Conservation (phyloP, 2,113 vertebrate genomes). For the Anhinga rufa region DNA sequence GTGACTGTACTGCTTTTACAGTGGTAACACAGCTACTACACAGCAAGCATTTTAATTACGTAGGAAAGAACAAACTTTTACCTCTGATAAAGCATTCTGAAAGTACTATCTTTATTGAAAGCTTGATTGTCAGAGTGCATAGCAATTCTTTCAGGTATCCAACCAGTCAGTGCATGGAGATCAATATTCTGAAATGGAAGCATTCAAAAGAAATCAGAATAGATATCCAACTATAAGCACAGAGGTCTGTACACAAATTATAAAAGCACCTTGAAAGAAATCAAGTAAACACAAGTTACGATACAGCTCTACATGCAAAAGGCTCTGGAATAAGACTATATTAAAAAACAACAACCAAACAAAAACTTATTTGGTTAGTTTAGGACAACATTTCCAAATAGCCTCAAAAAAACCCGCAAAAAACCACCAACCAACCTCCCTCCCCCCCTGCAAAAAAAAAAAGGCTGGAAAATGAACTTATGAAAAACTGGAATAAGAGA, state of each 20-base stretch:
- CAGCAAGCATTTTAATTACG: not conserved
- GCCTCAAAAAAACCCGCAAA: not conserved
- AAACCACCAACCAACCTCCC: too few relatives aligned
- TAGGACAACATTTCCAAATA: not conserved
- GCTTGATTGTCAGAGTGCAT: slow-evolving; percentile 99
- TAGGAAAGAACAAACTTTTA: slow-evolving; percentile 28
- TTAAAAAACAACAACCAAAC: not conserved
- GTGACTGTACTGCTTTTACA: not conserved
- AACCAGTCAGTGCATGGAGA: slow-evolving; percentile 95
- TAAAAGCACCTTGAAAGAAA: not conserved
- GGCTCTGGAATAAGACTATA: not conserved
- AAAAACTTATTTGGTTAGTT: not conserved
- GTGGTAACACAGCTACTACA: not conserved
- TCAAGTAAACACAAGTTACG: not conserved
- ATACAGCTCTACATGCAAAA: not conserved
- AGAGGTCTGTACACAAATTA: not conserved
- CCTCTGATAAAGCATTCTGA: slow-evolving; percentile 98
- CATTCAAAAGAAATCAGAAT: not conserved
- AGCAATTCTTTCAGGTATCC: slow-evolving; percentile 98
- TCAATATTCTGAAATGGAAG: slow-evolving; percentile 90
- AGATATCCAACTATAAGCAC: not conserved
- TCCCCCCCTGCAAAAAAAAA: not conserved
- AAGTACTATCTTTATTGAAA: slow-evolving; percentile 91
- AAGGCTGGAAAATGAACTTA: not conserved
- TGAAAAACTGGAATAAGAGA: not conserved